Evolutionary conservation across 1,140 invertebrate species (phyloP).

Genomic region (Oreohelix idahoensis): DNA sequence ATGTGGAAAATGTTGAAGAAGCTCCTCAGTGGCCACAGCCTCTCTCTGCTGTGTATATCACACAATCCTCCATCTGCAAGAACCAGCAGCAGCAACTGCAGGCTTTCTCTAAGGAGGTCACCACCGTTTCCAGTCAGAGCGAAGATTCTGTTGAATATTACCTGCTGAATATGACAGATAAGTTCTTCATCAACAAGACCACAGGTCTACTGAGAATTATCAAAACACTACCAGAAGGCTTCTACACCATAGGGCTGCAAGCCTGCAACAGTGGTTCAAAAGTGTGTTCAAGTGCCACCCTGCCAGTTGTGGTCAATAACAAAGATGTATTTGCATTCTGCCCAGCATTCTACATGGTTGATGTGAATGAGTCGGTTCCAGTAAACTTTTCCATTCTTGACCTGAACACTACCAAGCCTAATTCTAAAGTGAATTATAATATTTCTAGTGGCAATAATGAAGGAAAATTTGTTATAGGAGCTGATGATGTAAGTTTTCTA

Average conservation of each 20-base stretch:
- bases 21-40: constrained; percentile 48
- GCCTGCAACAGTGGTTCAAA: constrained; percentile 30
- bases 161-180: constrained; percentile 36
- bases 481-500: constrained; percentile 39
- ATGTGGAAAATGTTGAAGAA: constrained; percentile 51
- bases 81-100: neutral
- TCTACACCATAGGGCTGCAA: constrained; percentile 25
- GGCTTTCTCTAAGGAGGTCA: constrained; percentile 41
- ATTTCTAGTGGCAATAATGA: constrained; percentile 17
- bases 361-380: constrained; percentile 36
- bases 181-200: constrained; percentile 39
- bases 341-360: constrained; percentile 39
- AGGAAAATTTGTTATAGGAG: constrained; percentile 32
- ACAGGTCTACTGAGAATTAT: constrained; percentile 36
- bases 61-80: constrained; percentile 21
- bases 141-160: constrained; percentile 37
- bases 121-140: constrained; percentile 11
- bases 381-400: constrained; percentile 21
- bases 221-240: neutral
- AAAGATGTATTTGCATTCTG: constrained; percentile 42
- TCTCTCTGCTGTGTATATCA: constrained; percentile 38
- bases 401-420: constrained; percentile 40
- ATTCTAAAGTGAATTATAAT: constrained; percentile 27
- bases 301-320: constrained; percentile 36
- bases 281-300: constrained; percentile 39